phyloP scores from a whole-genome alignment of 2,797 vertebrate species.

The Loriculus beryllinus region DNA sequence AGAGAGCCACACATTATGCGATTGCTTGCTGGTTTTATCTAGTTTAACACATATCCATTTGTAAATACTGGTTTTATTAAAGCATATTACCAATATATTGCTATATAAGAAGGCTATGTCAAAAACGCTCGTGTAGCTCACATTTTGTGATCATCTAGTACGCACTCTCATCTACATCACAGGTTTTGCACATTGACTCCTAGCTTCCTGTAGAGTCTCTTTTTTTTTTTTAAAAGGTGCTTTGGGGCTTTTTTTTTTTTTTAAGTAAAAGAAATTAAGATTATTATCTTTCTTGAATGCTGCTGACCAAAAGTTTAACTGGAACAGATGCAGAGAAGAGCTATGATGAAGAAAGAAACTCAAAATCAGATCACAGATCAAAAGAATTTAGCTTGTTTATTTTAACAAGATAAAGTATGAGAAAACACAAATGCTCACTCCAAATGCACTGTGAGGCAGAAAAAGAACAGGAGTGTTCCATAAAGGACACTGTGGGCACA shows the following conservation, averaged over 20 bases:
- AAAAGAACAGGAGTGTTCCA: neutral
- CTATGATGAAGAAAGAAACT: neutral
- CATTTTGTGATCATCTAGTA: neutral
- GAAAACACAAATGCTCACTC: accelerated
- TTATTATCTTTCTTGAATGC: too few relatives aligned
- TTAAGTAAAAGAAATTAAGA: neutral
- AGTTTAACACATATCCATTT: neutral
- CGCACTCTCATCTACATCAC: neutral
- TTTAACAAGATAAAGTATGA: neutral
- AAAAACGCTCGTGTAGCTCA: neutral
- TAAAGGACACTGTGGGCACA: neutral
- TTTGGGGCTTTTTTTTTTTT: neutral
- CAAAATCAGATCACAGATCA: neutral
- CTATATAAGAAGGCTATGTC: neutral
- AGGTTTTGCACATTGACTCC: neutral
- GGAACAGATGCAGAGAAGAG: neutral
- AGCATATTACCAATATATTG: neutral
- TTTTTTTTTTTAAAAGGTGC: neutral
- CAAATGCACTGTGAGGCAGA: neutral
- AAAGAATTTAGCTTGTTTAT: neutral
- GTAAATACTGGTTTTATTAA: neutral
- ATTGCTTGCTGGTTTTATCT: neutral
- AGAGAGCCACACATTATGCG: neutral
- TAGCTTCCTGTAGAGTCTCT: neutral
- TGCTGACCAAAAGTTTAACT: too few relatives aligned